Percentiles rank a stretch among this genome's conserved stretches.
Evolutionary conservation across 2,888 invertebrate species (phyloP).

Genomic region (Esperia sulphurella): DNA sequence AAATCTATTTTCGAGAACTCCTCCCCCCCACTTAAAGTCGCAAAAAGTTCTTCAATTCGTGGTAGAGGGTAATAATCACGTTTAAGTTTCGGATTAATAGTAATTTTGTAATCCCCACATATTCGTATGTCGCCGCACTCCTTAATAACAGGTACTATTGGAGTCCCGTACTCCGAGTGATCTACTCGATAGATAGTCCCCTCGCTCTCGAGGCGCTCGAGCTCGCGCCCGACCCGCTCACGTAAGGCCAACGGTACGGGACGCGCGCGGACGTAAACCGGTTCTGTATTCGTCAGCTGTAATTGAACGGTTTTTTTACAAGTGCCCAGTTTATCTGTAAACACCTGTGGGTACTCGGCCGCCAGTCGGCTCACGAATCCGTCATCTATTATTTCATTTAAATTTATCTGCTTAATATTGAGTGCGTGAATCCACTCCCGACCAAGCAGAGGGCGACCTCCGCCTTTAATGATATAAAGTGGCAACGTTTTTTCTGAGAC

Average conservation of each 20-base stretch:
- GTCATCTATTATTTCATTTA: conserved; percentile 3
- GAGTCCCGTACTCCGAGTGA: conserved; percentile 14
- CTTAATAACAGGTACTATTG: conserved; percentile 12
- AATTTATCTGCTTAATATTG: too few species aligned
- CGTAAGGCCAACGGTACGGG: conserved; percentile 14
- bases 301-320: conserved; percentile 11
- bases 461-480: too few species aligned
- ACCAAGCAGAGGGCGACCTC: too few species aligned
- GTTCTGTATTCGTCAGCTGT: conserved; percentile 7
- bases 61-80: conserved; percentile 19
- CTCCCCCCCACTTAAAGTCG: conserved; percentile 19
- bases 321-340: conserved; percentile 11
- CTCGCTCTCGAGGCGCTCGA: too few species aligned
- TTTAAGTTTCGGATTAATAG: conserved; percentile 18
- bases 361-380: conserved; percentile 2
- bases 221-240: conserved; percentile 7
- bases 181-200: conserved; percentile 13
- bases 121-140: conserved; percentile 15
- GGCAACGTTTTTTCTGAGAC: too few species aligned
- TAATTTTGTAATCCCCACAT: conserved; percentile 20
- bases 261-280: conserved; percentile 11
- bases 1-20: conserved; percentile 25
- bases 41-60: conserved; percentile 24
- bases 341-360: conserved; percentile 10
- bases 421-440: too few species aligned